Base-by-base conservation (phyloP, 2,797 vertebrate genomes). In the Pygocentrus nattereri region DNA sequence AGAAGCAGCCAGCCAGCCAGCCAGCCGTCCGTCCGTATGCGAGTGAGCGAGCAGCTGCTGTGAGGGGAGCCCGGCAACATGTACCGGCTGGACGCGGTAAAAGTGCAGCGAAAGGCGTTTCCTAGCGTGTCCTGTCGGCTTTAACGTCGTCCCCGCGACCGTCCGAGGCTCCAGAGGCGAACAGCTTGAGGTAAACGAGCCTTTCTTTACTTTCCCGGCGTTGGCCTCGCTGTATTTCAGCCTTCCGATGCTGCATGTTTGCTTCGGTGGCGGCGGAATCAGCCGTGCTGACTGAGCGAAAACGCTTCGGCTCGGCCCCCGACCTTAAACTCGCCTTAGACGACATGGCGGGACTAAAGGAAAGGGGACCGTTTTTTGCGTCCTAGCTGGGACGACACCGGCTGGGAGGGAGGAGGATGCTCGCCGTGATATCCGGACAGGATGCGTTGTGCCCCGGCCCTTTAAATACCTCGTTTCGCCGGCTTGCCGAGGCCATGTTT, bases 1-100 rank as follows among this genome's bases (percentile, higher is more conserved):
- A 78, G 84, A 75, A 83, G 30, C 84, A 70, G 85, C 86, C 80
- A 59, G n/a, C n/a, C n/a, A n/a, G n/a, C n/a, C n/a, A n/a, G n/a
- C n/a, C n/a, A n/a, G n/a, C n/a, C n/a, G n/a, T n/a, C n/a, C n/a
- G n/a, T n/a, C n/a, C n/a, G n/a, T n/a, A n/a, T n/a, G n/a, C n/a
- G n/a, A n/a, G n/a, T n/a, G n/a, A n/a, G n/a, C 79, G 13, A 56
- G 73, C 54, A 58, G 54, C 58, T 27, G 58, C 58, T 61, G 68
- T 25, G 49, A 64, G 44, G 34, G 44, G 31, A 64, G 73, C 75
- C 25, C 77, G 78, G 34, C 75, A 82, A 76, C 82, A 87, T 87
- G 86, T 52, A 59, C 67, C 81, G 77, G 61, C 71, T 38, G 70
- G 76, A 50, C 68, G 64, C 21, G 16, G 64, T 49, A 1, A 41